These are phyloP conservation scores for Ptilodon capucinus DNA, from an alignment of 2,888 invertebrate genomes.

Conservation along the genomic window DNA sequence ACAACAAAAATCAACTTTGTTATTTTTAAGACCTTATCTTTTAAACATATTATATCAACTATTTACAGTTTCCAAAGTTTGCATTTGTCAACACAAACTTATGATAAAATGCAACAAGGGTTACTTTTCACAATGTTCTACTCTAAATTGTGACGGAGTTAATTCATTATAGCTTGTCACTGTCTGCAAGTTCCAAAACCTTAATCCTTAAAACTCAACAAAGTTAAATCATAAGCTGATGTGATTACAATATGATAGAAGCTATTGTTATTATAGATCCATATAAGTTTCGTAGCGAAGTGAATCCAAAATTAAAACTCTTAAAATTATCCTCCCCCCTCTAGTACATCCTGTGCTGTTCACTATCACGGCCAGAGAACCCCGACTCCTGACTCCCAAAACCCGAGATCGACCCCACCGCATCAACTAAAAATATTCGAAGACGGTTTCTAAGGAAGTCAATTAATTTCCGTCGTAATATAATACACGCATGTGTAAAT, in stretches of 20 bases:
- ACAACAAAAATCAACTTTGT: conserved; percentile 83
- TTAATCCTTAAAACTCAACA: conserved; percentile 65
- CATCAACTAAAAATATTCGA: conserved; percentile 26
- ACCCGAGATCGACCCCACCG: conserved; percentile 23
- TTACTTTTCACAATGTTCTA: conserved; percentile 75
- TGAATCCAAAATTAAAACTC: conserved; percentile 68
- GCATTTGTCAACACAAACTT: conserved; percentile 79
- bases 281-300: conserved; percentile 65
- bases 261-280: conserved; percentile 74
- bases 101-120: conserved; percentile 79
- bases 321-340: conserved; percentile 74
- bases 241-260: conserved; percentile 77
- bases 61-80: conserved; percentile 80
- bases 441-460: conserved; percentile 36
- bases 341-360: conserved; percentile 45
- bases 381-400: conserved; percentile 16
- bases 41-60: conserved; percentile 76
- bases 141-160: conserved; percentile 80
- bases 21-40: conserved; percentile 77
- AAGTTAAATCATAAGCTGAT: conserved; percentile 70
- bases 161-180: conserved; percentile 74
- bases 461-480: conserved; percentile 66
- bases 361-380: conserved; percentile 43
- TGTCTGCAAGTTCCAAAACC: conserved; percentile 66
- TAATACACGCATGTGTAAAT: conserved; percentile 81